These are phyloP conservation scores for Tachina lurida DNA, from an alignment of 2,888 invertebrate species.

Conservation along the genomic window DNA sequence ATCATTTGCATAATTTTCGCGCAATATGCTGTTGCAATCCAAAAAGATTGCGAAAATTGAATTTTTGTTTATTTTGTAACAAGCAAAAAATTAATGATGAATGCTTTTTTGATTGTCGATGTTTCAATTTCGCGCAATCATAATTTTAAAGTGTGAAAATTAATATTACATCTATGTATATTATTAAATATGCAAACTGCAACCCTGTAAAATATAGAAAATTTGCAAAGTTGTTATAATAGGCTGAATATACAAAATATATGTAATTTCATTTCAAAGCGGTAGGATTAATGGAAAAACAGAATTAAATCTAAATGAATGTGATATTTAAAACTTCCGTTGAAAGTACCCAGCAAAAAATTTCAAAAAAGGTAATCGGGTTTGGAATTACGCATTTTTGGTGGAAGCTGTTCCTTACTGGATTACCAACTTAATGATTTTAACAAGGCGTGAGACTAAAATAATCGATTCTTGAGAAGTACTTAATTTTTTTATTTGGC, in stretches of 20 bases:
- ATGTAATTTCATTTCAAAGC: no score
- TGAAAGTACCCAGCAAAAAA: no score
- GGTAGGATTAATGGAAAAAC: no score
- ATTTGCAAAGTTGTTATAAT: slow-evolving; percentile 5
- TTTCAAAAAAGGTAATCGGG: no score
- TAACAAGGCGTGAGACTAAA: no score
- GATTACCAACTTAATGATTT: no score
- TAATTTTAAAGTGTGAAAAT: slow-evolving; percentile 23
- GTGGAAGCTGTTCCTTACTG: no score
- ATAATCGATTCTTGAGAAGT: no score
- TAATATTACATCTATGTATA: not conserved
- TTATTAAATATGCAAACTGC: slow-evolving; percentile 35
- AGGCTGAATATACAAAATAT: not conserved
- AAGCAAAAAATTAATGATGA: slow-evolving; percentile 19
- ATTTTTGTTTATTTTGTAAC: slow-evolving; percentile 30
- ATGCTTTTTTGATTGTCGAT: slow-evolving; percentile 16
- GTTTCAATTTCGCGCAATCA: slow-evolving; percentile 11
- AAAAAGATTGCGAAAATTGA: slow-evolving; percentile 18
- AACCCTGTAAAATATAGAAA: slow-evolving; percentile 4
- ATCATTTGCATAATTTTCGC: slow-evolving; percentile 50
- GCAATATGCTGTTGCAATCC: not conserved
- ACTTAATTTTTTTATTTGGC: no score
- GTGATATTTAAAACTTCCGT: no score
- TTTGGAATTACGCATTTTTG: no score
- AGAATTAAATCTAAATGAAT: no score